Evolutionary conservation across 2,113 vertebrate genomes (phyloP).

Genomic region (Paracanthobrama guichenoti): DNA sequence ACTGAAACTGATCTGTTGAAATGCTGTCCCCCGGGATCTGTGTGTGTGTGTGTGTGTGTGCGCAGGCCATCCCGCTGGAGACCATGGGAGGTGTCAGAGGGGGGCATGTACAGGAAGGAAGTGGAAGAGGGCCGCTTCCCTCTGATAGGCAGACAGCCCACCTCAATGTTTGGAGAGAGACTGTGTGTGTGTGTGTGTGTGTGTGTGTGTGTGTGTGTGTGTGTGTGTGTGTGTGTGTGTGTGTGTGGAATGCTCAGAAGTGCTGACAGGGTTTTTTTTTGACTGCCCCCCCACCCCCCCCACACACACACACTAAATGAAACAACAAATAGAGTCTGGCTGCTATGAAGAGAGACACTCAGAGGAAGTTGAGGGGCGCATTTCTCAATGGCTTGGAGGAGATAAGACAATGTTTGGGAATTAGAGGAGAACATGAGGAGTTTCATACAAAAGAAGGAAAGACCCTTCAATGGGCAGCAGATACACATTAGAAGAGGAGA

Average conservation of each 20-base stretch:
- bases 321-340: conserved; percentile 51
- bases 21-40: not conserved
- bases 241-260: no score
- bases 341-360: not conserved
- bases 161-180: conserved; percentile 70
- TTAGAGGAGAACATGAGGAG: not conserved
- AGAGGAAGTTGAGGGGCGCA: conserved; percentile 33
- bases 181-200: conserved; percentile 63
- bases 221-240: conserved; percentile 35
- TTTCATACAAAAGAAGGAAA: conserved; percentile 58
- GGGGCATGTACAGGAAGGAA: conserved; percentile 77
- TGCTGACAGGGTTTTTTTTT: no score
- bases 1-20: no score
- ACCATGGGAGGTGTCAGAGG: not conserved
- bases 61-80: not conserved
- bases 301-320: conserved; percentile 30
- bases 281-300: no score
- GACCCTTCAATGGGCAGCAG: conserved; percentile 47
- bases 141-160: conserved; percentile 76
- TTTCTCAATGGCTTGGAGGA: conserved; percentile 25
- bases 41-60: not conserved
- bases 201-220: conserved; percentile 2
- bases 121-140: conserved; percentile 86
- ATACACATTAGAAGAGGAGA: conserved; percentile 11
- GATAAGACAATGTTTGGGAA: conserved; percentile 53